phyloP scores from a whole-genome alignment of 2,797 vertebrate genomes.

The Cuculus canorus region DNA sequence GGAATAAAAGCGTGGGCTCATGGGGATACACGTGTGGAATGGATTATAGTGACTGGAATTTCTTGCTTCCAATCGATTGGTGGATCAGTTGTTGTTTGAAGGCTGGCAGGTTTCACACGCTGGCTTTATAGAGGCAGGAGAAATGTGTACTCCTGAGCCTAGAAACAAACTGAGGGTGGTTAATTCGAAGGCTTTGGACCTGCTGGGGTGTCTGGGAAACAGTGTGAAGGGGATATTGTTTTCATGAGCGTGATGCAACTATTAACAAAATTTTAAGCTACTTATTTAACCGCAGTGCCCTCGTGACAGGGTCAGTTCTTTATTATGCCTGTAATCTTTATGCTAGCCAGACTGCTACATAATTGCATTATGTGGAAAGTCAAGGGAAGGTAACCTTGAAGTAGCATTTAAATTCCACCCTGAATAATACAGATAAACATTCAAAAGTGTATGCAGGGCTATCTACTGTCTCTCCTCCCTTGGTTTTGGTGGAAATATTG shows the following conservation, averaged over 20 bases:
- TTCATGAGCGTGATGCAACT: neutral
- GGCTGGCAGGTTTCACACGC: neutral
- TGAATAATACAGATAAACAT: neutral
- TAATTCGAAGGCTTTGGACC: neutral
- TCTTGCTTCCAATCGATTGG: neutral
- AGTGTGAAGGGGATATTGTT: neutral
- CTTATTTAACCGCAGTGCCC: neutral
- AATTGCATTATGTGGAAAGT: neutral
- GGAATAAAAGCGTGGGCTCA: neutral
- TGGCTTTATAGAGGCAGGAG: neutral
- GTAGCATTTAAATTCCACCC: neutral
- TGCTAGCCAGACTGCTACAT: neutral
- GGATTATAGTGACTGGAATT: neutral
- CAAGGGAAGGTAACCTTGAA: neutral
- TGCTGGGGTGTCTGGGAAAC: neutral
- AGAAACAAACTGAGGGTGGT: neutral
- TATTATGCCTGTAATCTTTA: constrained; percentile 13
- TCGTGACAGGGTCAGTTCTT: neutral
- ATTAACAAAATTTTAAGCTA: constrained; percentile 15
- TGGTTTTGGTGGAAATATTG: neutral
- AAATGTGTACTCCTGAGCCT: neutral
- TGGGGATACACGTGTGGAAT: accelerated
- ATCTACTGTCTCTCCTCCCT: neutral
- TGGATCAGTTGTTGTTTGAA: neutral
- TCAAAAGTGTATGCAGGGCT: neutral